Base-by-base conservation (phyloP, 2,888 invertebrate species). In the Leucophora obtusa region DNA sequence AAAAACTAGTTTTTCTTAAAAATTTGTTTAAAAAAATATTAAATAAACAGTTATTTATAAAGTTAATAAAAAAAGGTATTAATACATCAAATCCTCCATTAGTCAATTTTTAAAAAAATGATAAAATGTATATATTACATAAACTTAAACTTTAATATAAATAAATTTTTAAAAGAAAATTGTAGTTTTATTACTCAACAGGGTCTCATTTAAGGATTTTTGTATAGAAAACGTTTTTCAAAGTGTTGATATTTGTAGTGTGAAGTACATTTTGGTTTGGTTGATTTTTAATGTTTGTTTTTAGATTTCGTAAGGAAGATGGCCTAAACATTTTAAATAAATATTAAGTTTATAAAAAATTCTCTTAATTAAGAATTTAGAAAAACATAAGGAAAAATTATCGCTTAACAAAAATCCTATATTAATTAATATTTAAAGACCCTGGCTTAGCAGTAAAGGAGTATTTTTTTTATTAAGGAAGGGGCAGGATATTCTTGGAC, bases 41-140 rank as follows among this genome's bases (percentile, higher is more conserved):
- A 79, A 76, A 73, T 53, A 79, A 82, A 68, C 65, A 72, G 58
- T 75, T 73, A 65, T 71, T 80, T 70, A 71, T 72, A 65, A 72
- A 71, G 51, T 79, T 75, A 63, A 62, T 60, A 73, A 76, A 83
- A 81, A 83, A 80, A 82, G 69, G 66, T 78, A 83, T 81, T 81
- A 84, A 83, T 82, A 75, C 75, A 74, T 86, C 87, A 90, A 90
- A 88, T 90, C 89, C 90, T 90, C 90, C 90, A 88, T 87, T 90
- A 90, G 89, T 89, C 90, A 89, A 86, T 77, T 82, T 79, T 50
- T n/a, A 15, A 38, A 86, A 84, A 84, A 85, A 85, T 54, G 66
- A 62, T 72, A 68, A 74, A 66, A 60, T 68, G 38, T 33, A 63
- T 65, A 73, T 65, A 77, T 69, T 81, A 81, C 76, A 81, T 73